Percentiles rank a stretch among this genome's conserved stretches.
phyloP scores from a whole-genome alignment of 2,113 vertebrate genomes.

The Pelvicachromis taeniatus region DNA sequence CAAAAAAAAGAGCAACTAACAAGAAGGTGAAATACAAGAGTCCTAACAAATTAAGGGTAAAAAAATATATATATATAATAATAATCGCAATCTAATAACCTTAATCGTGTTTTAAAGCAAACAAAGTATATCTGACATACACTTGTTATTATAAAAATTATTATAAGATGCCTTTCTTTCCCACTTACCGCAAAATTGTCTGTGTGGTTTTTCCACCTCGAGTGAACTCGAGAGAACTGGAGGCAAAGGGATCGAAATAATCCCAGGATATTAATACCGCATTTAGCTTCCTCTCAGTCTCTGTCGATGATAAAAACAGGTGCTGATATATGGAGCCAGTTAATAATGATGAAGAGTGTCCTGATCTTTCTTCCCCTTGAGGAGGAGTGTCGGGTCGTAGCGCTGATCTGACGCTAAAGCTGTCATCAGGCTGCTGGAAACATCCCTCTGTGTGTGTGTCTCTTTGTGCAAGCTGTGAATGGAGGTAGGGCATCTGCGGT shows the following conservation, averaged over 20 bases:
- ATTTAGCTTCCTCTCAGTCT: neutral
- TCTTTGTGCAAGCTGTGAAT: neutral
- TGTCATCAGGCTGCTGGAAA: neutral
- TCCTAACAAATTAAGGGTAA: too few relatives aligned
- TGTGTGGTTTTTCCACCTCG: neutral
- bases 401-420: neutral
- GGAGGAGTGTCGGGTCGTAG: neutral
- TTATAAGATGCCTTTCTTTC: neutral
- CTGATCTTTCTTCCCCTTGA: neutral
- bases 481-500: neutral
- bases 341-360: neutral
- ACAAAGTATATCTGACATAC: neutral
- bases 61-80: too few relatives aligned
- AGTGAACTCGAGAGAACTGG: neutral
- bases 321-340: neutral
- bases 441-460: neutral
- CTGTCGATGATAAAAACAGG: neutral
- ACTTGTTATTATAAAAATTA: rapidly evolving
- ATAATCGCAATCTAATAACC: too few relatives aligned
- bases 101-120: too few relatives aligned
- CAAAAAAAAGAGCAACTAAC: too few relatives aligned
- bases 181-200: neutral
- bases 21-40: too few relatives aligned
- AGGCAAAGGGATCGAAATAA: neutral
- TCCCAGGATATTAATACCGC: neutral